phyloP scores from a whole-genome alignment of 2,113 vertebrate species.

The Spheniscus mendiculus region DNA sequence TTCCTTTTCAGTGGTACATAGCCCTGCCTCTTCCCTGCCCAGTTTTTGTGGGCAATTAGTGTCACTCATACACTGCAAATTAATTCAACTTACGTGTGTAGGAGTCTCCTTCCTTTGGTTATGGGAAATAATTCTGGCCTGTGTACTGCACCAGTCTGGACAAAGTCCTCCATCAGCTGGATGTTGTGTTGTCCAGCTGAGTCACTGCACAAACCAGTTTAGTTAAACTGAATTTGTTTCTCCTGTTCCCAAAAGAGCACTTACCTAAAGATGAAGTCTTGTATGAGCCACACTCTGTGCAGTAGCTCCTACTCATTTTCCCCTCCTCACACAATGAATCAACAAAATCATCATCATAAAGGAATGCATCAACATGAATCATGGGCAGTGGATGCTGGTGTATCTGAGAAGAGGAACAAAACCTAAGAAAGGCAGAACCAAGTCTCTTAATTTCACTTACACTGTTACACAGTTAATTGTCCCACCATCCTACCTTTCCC shows the following conservation, averaged over 20 bases:
- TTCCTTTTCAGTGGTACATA: neutral
- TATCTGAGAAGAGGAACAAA: slow-evolving; percentile 76
- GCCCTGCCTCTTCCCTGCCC: neutral
- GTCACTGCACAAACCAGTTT: slow-evolving; percentile 8
- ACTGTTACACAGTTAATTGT: neutral
- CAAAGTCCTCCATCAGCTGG: neutral
- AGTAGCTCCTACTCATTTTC: slow-evolving; percentile 90
- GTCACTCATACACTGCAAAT: neutral
- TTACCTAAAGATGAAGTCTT: slow-evolving; percentile 84
- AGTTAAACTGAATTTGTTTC: neutral
- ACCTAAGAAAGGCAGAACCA: neutral
- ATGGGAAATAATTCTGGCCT: neutral
- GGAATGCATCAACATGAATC: slow-evolving; percentile 89
- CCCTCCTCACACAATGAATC: slow-evolving; percentile 88
- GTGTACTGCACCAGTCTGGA: neutral
- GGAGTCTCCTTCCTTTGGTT: neutral
- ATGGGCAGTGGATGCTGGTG: slow-evolving; percentile 77
- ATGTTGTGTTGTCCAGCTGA: neutral
- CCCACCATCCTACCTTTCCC: neutral
- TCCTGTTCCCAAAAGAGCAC: slow-evolving; percentile 2
- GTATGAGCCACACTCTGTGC: slow-evolving; percentile 84
- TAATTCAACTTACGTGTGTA: neutral
- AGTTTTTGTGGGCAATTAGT: neutral
- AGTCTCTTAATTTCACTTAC: neutral
- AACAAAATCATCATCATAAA: slow-evolving; percentile 90